Percentiles rank a stretch among this genome's conserved stretches.
Conservation (phyloP, 1,140 invertebrate genomes). For the Dryas iulia region DNA sequence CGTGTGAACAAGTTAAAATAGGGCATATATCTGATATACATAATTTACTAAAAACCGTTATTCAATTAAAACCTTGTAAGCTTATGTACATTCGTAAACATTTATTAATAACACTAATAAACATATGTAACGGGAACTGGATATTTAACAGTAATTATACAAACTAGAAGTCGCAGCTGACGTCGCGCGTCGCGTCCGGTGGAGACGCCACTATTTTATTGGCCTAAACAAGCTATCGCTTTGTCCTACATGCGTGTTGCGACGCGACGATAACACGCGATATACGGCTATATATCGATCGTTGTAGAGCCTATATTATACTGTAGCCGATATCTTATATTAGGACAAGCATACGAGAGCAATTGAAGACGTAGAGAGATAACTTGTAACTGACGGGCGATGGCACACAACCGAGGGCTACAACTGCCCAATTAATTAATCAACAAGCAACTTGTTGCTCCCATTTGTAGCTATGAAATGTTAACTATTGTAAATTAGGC, state of each 20-base stretch:
- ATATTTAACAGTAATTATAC: conserved; percentile 8
- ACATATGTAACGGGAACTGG: not conserved
- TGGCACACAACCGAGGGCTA: not conserved
- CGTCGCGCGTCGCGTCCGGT: conserved; percentile 24
- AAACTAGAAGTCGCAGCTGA: not conserved
- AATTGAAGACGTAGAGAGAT: conserved; percentile 16
- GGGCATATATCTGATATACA: no score
- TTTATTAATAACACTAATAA: no score
- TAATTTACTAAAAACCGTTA: no score
- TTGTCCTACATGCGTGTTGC: conserved; percentile 20
- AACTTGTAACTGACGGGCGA: conserved; percentile 1
- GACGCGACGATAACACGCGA: not conserved
- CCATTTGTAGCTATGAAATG: not conserved
- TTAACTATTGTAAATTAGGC: not conserved
- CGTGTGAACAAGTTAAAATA: no score
- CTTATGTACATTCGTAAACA: no score
- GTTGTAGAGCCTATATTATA: not conserved
- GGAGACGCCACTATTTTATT: conserved; percentile 36
- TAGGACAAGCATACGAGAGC: conserved; percentile 10
- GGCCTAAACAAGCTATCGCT: conserved; percentile 29
- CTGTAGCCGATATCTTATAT: conserved; percentile 6
- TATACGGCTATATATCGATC: not conserved
- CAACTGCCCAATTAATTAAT: not conserved
- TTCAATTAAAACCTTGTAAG: no score
- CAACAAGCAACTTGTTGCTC: conserved; percentile 4